Percentiles rank a stretch among this genome's conserved stretches.
Conservation (phyloP, 2,113 vertebrate genomes). For the Girardinichthys multiradiatus region DNA sequence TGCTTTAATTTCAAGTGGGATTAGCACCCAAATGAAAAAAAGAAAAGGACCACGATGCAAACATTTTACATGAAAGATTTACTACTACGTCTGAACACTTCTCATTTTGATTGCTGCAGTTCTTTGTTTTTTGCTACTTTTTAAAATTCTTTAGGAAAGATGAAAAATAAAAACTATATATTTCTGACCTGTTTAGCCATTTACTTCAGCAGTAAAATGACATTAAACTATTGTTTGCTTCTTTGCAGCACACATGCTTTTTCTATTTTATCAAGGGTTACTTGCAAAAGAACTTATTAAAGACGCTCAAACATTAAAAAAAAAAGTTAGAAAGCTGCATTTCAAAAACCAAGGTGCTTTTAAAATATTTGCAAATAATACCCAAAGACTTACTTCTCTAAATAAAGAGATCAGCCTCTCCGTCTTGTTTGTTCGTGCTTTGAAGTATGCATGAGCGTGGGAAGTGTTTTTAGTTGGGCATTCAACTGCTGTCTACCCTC, state of each 20-base stretch:
- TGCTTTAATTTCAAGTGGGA: background rate
- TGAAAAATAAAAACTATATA: too few relatives aligned
- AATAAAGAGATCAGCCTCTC: slow-evolving; percentile 3
- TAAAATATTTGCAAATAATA: too few relatives aligned
- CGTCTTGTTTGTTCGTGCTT: slow-evolving; percentile 37
- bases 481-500: slow-evolving; percentile 50
- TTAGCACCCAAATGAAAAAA: background rate
- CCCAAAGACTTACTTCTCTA: background rate
- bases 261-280: too few relatives aligned
- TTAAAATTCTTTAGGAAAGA: too few relatives aligned
- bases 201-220: background rate
- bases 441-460: slow-evolving; percentile 42
- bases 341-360: too few relatives aligned
- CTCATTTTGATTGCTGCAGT: background rate
- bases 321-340: background rate
- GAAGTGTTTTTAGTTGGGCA: slow-evolving; percentile 38
- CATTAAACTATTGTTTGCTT: background rate
- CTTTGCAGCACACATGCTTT: too few relatives aligned
- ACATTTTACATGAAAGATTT: background rate
- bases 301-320: background rate
- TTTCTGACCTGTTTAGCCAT: background rate
- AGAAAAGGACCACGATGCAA: background rate
- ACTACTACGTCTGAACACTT: background rate
- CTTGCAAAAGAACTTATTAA: background rate
- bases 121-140: background rate